Evolutionary conservation across 2,797 vertebrate genomes (phyloP).

Genomic region (Cyprinodon diabolis): DNA sequence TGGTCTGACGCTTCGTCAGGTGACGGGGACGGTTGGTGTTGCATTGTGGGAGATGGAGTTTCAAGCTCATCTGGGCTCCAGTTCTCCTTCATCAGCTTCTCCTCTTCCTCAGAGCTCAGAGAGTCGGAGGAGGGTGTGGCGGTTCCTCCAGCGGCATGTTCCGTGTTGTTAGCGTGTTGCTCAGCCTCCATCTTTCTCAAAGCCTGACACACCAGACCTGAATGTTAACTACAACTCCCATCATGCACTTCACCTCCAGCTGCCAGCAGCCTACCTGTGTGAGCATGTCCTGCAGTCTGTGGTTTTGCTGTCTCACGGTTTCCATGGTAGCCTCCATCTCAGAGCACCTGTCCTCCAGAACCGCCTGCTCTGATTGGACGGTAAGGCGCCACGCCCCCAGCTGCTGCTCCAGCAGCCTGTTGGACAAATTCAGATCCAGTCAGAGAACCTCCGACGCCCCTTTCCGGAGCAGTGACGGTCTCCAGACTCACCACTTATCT

Average conservation of each 20-base stretch:
- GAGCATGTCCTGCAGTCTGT: constrained; percentile 74
- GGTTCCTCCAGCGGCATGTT: not conserved
- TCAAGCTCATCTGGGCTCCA: constrained; percentile 15
- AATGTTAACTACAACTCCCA: not conserved
- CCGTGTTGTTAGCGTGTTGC: not conserved
- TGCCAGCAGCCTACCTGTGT: constrained; percentile 54
- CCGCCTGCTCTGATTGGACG: constrained; percentile 76
- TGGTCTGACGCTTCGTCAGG: not conserved
- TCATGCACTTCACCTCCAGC: not conserved
- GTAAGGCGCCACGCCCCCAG: constrained; percentile 79
- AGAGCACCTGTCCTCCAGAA: constrained; percentile 81
- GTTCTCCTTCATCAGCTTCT: not conserved
- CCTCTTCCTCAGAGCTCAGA: constrained; percentile 11
- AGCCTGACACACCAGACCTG: constrained; percentile 29
- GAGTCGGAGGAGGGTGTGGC: not conserved
- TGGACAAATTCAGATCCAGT: constrained; percentile 1
- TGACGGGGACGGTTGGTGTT: constrained; percentile 7
- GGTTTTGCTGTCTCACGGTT: constrained; percentile 75
- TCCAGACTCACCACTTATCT: constrained; percentile 76
- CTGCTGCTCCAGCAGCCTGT: constrained; percentile 84
- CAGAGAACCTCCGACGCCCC: not conserved
- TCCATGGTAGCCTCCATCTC: constrained; percentile 84
- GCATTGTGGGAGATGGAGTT: constrained; percentile 50
- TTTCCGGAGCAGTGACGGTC: not conserved
- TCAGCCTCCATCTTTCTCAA: constrained; percentile 53